These are phyloP conservation scores for Rhinophrynus dorsalis DNA, from an alignment of 2,797 vertebrate genomes.

Conservation along the genomic window DNA sequence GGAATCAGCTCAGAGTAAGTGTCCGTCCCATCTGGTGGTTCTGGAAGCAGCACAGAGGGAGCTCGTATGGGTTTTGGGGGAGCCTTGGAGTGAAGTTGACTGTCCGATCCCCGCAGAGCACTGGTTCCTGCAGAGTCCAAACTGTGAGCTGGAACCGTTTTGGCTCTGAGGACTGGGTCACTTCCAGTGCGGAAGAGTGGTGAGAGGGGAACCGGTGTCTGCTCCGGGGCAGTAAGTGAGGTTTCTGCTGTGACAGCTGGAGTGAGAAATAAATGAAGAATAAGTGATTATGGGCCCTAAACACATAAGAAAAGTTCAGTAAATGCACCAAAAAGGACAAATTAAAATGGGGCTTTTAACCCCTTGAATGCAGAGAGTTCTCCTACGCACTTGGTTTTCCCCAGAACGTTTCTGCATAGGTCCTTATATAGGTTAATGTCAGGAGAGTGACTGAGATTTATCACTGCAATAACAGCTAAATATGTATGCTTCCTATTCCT, in stretches of 20 bases:
- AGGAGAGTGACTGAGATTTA: too few species aligned
- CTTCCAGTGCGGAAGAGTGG: conserved; percentile 82
- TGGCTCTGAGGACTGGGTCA: conserved; percentile 76
- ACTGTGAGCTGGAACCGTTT: conserved; percentile 52
- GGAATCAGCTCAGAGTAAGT: conserved; percentile 79
- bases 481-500: too few species aligned
- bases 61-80: conserved; percentile 79
- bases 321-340: neutral
- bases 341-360: too few species aligned
- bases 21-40: conserved; percentile 53
- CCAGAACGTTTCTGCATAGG: too few species aligned
- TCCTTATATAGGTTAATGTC: too few species aligned
- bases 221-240: conserved; percentile 21
- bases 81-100: conserved; percentile 80
- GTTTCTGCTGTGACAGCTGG: conserved; percentile 58
- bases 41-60: conserved; percentile 66
- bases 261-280: neutral
- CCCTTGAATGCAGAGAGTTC: neutral
- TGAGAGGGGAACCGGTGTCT: conserved; percentile 62
- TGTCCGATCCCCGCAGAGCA: conserved; percentile 77
- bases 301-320: too few species aligned
- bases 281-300: neutral
- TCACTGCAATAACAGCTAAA: too few species aligned
- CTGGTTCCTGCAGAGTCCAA: conserved; percentile 59
- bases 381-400: too few species aligned